A percentile compares a stretch with the other conserved stretches of the same genome.
Evolutionary conservation across 2,888 invertebrate genomes (phyloP).

Genomic region (Xanthorhoe spadicearia): DNA sequence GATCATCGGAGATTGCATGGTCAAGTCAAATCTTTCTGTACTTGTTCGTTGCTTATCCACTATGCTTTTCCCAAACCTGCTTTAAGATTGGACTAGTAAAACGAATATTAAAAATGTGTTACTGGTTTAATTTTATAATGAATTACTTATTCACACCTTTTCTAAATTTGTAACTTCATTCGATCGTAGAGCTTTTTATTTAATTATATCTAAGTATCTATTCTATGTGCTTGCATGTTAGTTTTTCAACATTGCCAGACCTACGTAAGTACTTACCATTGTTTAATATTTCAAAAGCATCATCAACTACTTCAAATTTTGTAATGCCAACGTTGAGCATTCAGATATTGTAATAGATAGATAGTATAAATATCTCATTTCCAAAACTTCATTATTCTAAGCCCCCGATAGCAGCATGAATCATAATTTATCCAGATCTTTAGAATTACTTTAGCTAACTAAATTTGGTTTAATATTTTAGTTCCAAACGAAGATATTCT

Average conservation of each 20-base stretch:
- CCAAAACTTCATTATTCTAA: constrained; percentile 1
- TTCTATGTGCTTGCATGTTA: constrained; percentile 20
- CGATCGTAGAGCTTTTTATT: neutral
- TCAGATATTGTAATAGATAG: neutral
- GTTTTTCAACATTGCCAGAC: constrained; percentile 14
- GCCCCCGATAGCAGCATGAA: constrained; percentile 26
- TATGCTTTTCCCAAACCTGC: constrained; percentile 16
- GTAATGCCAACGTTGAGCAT: constrained; percentile 5
- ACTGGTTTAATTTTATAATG: constrained; percentile 9
- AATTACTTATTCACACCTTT: constrained; percentile 4
- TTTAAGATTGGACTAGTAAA: constrained; percentile 7
- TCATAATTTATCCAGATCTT: constrained; percentile 3
- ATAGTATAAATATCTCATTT: neutral
- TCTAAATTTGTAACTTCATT: constrained; percentile 4
- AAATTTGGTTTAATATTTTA: constrained; percentile 56
- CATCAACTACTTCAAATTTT: constrained; percentile 12
- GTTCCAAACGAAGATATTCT: constrained; percentile 82
- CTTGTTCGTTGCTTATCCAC: constrained; percentile 19
- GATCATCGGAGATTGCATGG: constrained; percentile 48
- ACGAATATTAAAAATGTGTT: neutral
- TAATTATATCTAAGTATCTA: neutral
- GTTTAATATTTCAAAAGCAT: constrained; percentile 5
- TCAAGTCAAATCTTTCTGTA: constrained; percentile 4
- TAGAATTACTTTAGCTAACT: neutral
- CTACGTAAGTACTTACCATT: constrained; percentile 16